Base-by-base conservation (phyloP, 2,888 invertebrate species). In the Mythimna albipuncta region DNA sequence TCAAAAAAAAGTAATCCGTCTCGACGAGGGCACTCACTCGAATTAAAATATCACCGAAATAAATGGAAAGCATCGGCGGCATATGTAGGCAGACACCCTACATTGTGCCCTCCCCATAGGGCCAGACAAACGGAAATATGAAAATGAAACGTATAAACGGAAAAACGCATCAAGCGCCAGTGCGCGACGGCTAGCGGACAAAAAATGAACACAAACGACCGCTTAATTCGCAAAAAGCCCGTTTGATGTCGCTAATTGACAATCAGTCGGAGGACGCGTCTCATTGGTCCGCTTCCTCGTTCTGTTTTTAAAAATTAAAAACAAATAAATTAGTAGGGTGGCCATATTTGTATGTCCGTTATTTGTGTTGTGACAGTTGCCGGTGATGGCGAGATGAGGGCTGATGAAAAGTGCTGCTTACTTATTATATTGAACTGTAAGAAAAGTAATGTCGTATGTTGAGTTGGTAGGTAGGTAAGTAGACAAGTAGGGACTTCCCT, bases 181-280 rank as follows among this genome's bases (percentile, higher is more conserved):
- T 92, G 85, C 93, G 90, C 92, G 92, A 79, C 91, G 90, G 85
- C 89, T 83, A 90, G 88, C 83, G 94, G 93, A 94, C 94, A 95
- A 95, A 95, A 95, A 95, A 93, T 94, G 94, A 95, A 95, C 93
- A 94, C 92, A 94, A 94, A 93, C 95, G 93, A 89, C 89, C 94
- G 95, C 94, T 95, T 96, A 96, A 96, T 96, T 96, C 95, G 96
- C 95, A 96, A 96, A 96, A 95, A 96, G 96, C 94, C 94, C 96
- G 96, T 96, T 96, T 96, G 96, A 96, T 96, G 96, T 96, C 93
- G 92, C 96, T 96, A 96, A 96, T 96, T 96, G 96, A 96, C 96
- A 96, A 96, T 96, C 96, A 96, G 93, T 88, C 91, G 92, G 92
- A 90, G 95, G 96, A 93, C 93, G 95, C 93, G 96, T 95, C 93